Conservation (phyloP, 2,888 invertebrate genomes). For the Dasysyrphus albostriatus region DNA sequence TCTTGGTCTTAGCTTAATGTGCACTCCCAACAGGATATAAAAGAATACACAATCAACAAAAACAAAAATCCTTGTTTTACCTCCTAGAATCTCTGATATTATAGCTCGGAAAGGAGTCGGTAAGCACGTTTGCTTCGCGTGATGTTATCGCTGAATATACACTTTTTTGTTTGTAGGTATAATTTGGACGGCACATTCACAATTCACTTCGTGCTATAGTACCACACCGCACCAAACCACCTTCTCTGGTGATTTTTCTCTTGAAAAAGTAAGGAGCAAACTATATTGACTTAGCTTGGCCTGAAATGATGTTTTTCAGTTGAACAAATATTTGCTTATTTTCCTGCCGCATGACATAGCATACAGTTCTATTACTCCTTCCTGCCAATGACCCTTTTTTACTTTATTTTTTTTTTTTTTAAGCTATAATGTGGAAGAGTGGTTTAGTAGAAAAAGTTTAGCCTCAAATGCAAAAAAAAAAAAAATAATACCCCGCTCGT, state of each 20-base stretch:
- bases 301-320: slow-evolving; percentile 68
- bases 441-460: slow-evolving; percentile 5
- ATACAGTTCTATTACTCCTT: slow-evolving; percentile 38
- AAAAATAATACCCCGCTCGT: background rate
- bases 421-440: background rate
- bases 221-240: background rate
- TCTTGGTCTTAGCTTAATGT: slow-evolving; percentile 57
- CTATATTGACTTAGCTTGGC: slow-evolving; percentile 70
- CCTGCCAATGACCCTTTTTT: slow-evolving; percentile 55
- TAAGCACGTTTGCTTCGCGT: slow-evolving; percentile 73
- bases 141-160: slow-evolving; percentile 65
- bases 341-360: slow-evolving; percentile 56
- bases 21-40: slow-evolving; percentile 71
- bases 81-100: slow-evolving; percentile 57
- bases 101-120: slow-evolving; percentile 61
- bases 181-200: slow-evolving; percentile 47
- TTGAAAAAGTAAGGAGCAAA: slow-evolving; percentile 37
- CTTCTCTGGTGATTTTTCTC: background rate
- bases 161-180: slow-evolving; percentile 15
- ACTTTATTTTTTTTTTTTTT: no score
- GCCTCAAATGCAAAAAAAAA: background rate
- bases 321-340: slow-evolving; percentile 73
- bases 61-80: slow-evolving; percentile 44
- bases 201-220: slow-evolving; percentile 11
- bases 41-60: slow-evolving; percentile 22